Base-by-base conservation (phyloP, 2,888 invertebrate genomes). In the Agrotis segetum region DNA sequence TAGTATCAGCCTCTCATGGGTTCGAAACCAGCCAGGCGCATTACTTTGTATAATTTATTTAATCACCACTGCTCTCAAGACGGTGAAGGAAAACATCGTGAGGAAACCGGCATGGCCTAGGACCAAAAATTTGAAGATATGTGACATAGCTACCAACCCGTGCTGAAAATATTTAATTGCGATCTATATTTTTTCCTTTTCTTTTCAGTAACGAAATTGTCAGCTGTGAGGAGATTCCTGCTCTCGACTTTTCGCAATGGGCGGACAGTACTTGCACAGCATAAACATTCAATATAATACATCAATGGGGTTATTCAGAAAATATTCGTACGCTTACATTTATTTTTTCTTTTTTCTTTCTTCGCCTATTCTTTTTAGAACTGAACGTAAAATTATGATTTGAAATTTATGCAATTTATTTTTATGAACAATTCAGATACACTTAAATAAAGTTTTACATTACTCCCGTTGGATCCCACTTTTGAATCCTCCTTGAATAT, bases 171-270 rank as follows among this genome's bases (percentile, higher is more conserved):
- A 24, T 24, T 24, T 24, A 24, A 24, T 34, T 34, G 6, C 7
- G 34, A 34, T 1, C 40, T 19, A 17, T 14, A 24, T 7, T 17
- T 67, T 58, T 66, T 11, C 11, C 40, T 40, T 81, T 59, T 61
- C 47, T 67, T 88, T 90, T 9, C 87, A 92, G 92, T 6, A 92
- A 92, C 56, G 72, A 79, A 67, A 82, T 90, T 16, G 53, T 72
- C 14, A 84, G 80, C 19, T 92, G 92, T 44, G 64, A 83, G 1
- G 14, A 87, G 6, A 88, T 90, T n/a, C 74, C 79, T 3, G 77
- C 82, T 5, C 71, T 91, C 2, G 82, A 90, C 59, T 86, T 84
- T 34, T 77, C 77, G 61, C 71, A 81, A 0, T 92, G 92, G 92
- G 76, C 68, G 46, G 92, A 91, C 40, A 21, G 9, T n/a, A 71